Evolutionary conservation across 2,888 invertebrate genomes (phyloP).

Genomic region (Lasioglossum calceatum): DNA sequence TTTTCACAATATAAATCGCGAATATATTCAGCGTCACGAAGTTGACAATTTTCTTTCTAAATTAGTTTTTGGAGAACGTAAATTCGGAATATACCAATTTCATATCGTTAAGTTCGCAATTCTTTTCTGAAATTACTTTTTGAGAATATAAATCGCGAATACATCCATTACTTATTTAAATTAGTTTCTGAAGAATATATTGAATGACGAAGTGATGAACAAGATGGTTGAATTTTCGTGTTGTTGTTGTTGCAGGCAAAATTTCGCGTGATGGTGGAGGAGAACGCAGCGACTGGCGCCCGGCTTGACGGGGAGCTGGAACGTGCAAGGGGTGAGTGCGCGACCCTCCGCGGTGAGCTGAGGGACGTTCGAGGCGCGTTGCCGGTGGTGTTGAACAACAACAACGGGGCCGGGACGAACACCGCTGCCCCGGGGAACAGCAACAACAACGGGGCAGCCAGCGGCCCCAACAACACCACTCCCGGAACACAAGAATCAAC

Average conservation of each 20-base stretch:
- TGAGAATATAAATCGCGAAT: too few relatives aligned
- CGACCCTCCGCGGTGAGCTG: conserved; percentile 85
- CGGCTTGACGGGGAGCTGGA: conserved; percentile 88
- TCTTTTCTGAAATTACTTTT: too few relatives aligned
- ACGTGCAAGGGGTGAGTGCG: conserved; percentile 88
- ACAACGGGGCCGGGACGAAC: conserved; percentile 72
- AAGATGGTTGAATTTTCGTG: background rate
- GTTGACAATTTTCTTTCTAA: too few relatives aligned
- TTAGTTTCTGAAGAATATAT: too few relatives aligned
- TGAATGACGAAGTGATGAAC: background rate
- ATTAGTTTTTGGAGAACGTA: too few relatives aligned
- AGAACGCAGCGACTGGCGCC: conserved; percentile 87
- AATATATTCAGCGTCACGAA: too few relatives aligned
- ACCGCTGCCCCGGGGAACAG: conserved; percentile 65
- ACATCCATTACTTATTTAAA: too few relatives aligned
- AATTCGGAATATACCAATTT: too few relatives aligned
- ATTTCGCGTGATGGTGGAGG: conserved; percentile 95
- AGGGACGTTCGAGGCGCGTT: conserved; percentile 85
- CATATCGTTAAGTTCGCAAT: too few relatives aligned
- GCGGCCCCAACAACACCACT: conserved; percentile 64
- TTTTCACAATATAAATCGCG: too few relatives aligned
- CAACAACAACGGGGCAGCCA: conserved; percentile 73
- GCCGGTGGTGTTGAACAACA: conserved; percentile 76
- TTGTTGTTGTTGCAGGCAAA: conserved; percentile 86
- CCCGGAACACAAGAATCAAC: conserved; percentile 60